phyloP scores from a whole-genome alignment of 2,113 vertebrate species.

The Cyanoderma ruficeps region DNA sequence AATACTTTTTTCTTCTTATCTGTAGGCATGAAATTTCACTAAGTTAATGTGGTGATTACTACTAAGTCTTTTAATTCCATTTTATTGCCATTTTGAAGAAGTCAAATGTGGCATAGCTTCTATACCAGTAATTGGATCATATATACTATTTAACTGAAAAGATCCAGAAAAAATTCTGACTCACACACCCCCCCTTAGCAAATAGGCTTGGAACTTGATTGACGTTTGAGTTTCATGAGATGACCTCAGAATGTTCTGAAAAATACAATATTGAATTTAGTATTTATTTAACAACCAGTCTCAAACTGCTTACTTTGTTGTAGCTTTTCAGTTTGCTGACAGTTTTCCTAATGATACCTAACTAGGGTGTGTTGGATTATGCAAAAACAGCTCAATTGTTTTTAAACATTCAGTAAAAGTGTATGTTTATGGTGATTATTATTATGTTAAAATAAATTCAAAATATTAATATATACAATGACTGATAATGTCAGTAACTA shows the following conservation, averaged over 20 bases:
- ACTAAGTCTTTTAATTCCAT: background rate
- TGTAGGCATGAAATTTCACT: background rate
- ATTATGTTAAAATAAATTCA: background rate
- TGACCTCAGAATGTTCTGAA: background rate
- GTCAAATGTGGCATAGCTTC: background rate
- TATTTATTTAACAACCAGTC: background rate
- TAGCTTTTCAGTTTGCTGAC: background rate
- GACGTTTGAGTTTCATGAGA: background rate
- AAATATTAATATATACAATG: background rate
- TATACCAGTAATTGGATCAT: background rate
- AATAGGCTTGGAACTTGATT: background rate
- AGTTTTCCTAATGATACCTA: background rate
- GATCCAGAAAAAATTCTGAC: background rate
- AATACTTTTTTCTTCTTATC: background rate
- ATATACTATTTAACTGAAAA: background rate
- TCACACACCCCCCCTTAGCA: background rate
- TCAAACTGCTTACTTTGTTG: background rate
- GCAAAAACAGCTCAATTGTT: background rate
- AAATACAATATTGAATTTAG: background rate
- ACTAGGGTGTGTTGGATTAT: background rate
- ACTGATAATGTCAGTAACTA: background rate
- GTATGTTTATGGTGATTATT: background rate
- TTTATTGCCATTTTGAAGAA: background rate
- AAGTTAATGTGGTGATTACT: background rate
- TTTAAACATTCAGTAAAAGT: background rate